Conservation (phyloP, 2,797 vertebrate genomes). For the Neosilurus hyrtlii region DNA sequence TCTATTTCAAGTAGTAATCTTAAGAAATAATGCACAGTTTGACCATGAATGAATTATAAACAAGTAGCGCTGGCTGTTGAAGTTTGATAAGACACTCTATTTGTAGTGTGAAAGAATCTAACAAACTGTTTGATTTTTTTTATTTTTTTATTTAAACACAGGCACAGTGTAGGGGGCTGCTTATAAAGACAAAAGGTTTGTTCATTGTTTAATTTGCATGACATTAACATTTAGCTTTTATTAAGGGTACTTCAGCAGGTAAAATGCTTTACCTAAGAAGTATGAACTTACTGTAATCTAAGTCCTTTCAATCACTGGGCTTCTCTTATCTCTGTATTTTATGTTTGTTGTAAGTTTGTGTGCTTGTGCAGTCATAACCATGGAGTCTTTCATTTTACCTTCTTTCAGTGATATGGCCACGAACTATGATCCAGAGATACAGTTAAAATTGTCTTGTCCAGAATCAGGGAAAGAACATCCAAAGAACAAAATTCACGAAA, state of each 20-base stretch:
- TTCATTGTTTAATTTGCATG: background rate
- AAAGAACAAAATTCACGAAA: constrained; percentile 40
- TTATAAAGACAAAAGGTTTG: background rate
- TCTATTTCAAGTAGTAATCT: background rate
- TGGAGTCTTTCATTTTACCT: constrained; percentile 24
- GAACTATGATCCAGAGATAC: constrained; percentile 53
- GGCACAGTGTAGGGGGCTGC: background rate
- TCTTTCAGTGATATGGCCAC: constrained; percentile 61
- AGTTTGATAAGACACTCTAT: no score
- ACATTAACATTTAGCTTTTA: background rate
- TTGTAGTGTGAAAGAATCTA: background rate
- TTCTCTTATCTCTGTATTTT: background rate
- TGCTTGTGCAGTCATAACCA: constrained; percentile 16
- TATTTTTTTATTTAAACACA: constrained; percentile 7
- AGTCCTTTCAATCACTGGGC: background rate
- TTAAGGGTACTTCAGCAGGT: background rate
- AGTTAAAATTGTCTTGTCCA: constrained; percentile 51
- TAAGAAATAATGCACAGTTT: background rate
- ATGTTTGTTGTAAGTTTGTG: background rate
- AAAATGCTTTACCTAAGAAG: background rate
- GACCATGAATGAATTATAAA: background rate
- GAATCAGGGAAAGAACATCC: constrained; percentile 34
- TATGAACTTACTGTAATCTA: background rate
- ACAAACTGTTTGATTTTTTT: background rate
- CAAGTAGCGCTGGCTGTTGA: background rate